phyloP scores from a whole-genome alignment of 2,888 invertebrate genomes.

The Germaria angustata region DNA sequence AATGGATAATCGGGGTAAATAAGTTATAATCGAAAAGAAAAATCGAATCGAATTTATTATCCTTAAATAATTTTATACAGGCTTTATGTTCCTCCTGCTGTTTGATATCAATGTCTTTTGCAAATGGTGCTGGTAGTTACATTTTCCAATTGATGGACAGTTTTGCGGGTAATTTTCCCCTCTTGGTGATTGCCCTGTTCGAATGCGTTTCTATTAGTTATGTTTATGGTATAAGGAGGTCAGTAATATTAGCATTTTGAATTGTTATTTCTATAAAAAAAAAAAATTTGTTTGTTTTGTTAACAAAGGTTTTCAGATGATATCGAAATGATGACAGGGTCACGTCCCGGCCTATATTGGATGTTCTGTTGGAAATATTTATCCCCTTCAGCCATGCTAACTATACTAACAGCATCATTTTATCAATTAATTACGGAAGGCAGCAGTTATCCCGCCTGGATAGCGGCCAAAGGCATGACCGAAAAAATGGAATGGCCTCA shows the following conservation, averaged over 20 bases:
- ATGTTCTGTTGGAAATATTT: constrained; percentile 96
- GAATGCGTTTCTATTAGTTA: constrained; percentile 96
- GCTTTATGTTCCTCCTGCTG: constrained; percentile 89
- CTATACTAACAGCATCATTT: constrained; percentile 91
- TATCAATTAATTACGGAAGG: constrained; percentile 89
- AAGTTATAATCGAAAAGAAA: background rate
- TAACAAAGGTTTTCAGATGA: constrained; percentile 95
- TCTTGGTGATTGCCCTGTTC: constrained; percentile 94
- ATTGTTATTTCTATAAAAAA: too few species aligned
- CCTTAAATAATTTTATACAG: constrained; percentile 66
- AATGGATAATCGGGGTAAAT: constrained; percentile 88
- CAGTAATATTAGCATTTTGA: constrained; percentile 26
- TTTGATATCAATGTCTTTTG: constrained; percentile 92
- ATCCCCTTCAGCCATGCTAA: constrained; percentile 93
- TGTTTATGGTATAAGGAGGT: constrained; percentile 95
- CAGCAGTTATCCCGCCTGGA: constrained; percentile 93
- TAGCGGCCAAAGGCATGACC: constrained; percentile 86
- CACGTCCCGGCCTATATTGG: constrained; percentile 93
- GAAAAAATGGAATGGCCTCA: constrained; percentile 91
- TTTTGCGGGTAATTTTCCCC: constrained; percentile 95
- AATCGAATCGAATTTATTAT: background rate
- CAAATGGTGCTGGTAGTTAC: constrained; percentile 96
- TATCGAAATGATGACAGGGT: constrained; percentile 96
- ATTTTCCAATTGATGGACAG: constrained; percentile 96
- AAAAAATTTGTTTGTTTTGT: too few species aligned